Evolutionary conservation across 2,888 invertebrate genomes (phyloP), one percentile per base, ranked within the genome.

Genomic region (Oscheius sp.): DNA sequence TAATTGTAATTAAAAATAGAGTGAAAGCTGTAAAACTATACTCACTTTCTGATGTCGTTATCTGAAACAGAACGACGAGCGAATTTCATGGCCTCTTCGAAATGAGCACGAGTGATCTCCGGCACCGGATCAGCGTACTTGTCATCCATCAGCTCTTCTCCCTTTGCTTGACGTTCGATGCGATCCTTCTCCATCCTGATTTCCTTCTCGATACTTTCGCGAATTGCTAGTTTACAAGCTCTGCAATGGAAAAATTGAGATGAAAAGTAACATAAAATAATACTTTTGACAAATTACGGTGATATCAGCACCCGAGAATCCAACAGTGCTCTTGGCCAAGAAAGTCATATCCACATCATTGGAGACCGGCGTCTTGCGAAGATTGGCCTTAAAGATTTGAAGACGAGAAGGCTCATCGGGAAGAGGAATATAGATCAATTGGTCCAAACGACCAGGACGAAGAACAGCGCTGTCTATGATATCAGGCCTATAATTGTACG

Each of bases 391-490:
- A 88, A 99, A 93, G 89, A 99, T 98, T 77, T 94, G 93, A 90
- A 96, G 94, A 85, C 99, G 93, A 0, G 97, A 98, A 90, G 95
- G 95, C 88, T 98, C 98, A 91, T 99, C 99, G 29, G 99, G 99
- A 90, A 99, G 91, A 88, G 98, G 98, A 92, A 99, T 99, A 92
- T 99, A 99, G 90, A 99, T 99, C 82, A 99, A 92, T 91, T 99
- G 99, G 92, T 99, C 99, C 75, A 99, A 92, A 88, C 99, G 94
- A 27, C 99, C 99, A 29, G 99, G 99, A 89, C 99, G 93, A 82
- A 99, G 92, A 89, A 99, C 98, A 72, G 99, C 99, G 73, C 97
- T 95, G 92, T 99, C 99, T 90, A 99, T 99, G 88, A 99, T 98
- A 89, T 99, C 98, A 82, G 92, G 91, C 75, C 91, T 73, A 27